phyloP scores from a whole-genome alignment of 2,888 invertebrate species.

The Lomographa bimaculata region DNA sequence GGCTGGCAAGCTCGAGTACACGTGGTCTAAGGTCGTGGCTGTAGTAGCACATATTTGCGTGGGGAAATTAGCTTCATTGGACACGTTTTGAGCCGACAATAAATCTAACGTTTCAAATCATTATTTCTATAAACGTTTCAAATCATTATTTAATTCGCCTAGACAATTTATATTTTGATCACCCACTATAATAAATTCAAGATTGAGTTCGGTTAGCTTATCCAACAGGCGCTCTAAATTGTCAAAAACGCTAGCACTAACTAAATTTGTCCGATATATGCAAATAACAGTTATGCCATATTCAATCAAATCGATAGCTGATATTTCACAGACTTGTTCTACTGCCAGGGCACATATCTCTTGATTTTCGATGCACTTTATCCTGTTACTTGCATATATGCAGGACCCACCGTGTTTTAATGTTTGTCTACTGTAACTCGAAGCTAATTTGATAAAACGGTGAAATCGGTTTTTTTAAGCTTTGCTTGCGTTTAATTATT shows the following conservation, averaged over 20 bases:
- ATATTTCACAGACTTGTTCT: not conserved
- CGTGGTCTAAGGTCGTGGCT: slow-evolving; percentile 8
- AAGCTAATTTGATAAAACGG: too few species aligned
- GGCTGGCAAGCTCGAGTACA: slow-evolving; percentile 2
- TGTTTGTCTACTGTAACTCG: too few species aligned
- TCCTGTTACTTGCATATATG: too few species aligned
- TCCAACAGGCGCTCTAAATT: slow-evolving; percentile 13
- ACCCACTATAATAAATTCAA: slow-evolving; percentile 7
- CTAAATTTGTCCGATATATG: slow-evolving; percentile 1
- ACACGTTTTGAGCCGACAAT: slow-evolving; percentile 3
- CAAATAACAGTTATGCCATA: not conserved
- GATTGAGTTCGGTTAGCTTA: slow-evolving; percentile 4
- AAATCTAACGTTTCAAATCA: slow-evolving; percentile 1
- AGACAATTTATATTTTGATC: slow-evolving; percentile 9
- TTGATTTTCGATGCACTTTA: not conserved
- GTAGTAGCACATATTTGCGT: slow-evolving; percentile 1
- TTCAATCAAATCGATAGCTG: not conserved
- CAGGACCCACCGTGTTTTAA: too few species aligned
- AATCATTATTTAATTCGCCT: not conserved
- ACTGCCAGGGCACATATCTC: not conserved
- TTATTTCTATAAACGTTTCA: not conserved
- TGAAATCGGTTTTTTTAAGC: too few species aligned
- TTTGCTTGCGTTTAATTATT: too few species aligned
- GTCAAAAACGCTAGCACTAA: slow-evolving; percentile 4
- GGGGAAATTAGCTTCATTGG: slow-evolving; percentile 9